Conservation (phyloP, 2,888 invertebrate species). For the Agrypnus murinus region DNA sequence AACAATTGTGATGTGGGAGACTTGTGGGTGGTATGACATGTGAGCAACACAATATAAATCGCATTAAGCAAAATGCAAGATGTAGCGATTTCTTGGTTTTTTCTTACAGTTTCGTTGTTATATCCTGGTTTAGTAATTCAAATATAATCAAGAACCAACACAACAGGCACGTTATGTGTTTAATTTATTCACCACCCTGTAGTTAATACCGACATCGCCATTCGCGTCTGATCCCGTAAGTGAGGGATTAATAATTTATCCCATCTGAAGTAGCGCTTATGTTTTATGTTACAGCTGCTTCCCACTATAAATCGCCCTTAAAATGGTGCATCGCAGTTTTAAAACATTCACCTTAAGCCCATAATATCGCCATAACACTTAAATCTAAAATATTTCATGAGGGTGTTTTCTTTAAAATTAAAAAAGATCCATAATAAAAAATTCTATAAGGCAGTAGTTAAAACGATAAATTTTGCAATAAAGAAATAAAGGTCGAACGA, state of each 20-base stretch:
- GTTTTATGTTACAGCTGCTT: conserved; percentile 60
- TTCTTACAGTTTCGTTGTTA: no score
- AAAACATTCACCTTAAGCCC: conserved; percentile 57
- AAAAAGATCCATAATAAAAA: conserved; percentile 16
- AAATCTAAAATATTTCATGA: conserved; percentile 40
- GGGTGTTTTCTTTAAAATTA: conserved; percentile 37
- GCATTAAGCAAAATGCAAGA: conserved; percentile 8
- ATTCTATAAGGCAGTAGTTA: neutral
- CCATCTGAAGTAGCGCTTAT: conserved; percentile 53
- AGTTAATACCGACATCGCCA: conserved; percentile 47
- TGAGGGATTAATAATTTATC: conserved; percentile 60
- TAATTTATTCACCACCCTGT: conserved; percentile 51
- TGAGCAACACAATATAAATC: conserved; percentile 19
- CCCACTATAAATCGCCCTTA: conserved; percentile 59
- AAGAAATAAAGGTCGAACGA: neutral
- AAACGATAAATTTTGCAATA: conserved; percentile 11
- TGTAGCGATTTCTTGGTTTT: conserved; percentile 15
- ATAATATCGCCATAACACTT: conserved; percentile 48
- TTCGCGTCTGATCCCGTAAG: conserved; percentile 54
- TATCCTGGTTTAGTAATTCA: conserved; percentile 15
- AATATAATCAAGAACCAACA: conserved; percentile 22
- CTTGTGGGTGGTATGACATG: conserved; percentile 13
- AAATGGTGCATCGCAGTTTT: conserved; percentile 57
- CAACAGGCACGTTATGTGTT: neutral
- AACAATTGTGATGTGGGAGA: conserved; percentile 20